Evolutionary conservation across 1,140 invertebrate genomes (phyloP).

Genomic region (Hyles euphorbiae): DNA sequence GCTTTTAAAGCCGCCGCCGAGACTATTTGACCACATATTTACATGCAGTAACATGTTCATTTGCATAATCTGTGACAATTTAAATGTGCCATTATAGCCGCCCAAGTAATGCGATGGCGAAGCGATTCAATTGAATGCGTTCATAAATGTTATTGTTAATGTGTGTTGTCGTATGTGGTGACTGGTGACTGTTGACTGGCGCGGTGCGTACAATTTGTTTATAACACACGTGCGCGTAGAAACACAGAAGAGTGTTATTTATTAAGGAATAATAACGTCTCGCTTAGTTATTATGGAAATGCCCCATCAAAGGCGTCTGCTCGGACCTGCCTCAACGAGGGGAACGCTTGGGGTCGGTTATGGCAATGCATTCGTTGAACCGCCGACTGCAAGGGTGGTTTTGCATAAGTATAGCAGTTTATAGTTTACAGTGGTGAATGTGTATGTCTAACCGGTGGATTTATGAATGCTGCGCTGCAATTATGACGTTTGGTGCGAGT

Average conservation of each 20-base stretch:
- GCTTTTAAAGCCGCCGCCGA: slow-evolving; percentile 1
- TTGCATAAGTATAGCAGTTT: slow-evolving; percentile 60
- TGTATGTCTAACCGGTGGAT: slow-evolving; percentile 63
- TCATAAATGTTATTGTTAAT: too few relatives aligned
- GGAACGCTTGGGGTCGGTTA: slow-evolving; percentile 67
- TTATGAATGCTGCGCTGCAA: slow-evolving; percentile 60
- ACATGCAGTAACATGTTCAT: slow-evolving; percentile 4
- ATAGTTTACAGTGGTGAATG: slow-evolving; percentile 48
- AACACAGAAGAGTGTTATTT: too few relatives aligned
- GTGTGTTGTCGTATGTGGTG: too few relatives aligned
- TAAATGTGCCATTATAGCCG: neutral
- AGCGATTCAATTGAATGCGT: too few relatives aligned
- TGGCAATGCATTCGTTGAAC: slow-evolving; percentile 65
- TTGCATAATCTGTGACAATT: slow-evolving; percentile 2
- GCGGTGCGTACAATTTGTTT: too few relatives aligned
- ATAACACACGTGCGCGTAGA: too few relatives aligned
- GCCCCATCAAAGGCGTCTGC: slow-evolving; percentile 59
- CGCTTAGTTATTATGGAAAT: slow-evolving; percentile 63
- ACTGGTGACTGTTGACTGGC: too few relatives aligned
- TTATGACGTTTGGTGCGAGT: slow-evolving; percentile 45
- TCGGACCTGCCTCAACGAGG: slow-evolving; percentile 62
- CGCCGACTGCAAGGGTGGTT: slow-evolving; percentile 64
- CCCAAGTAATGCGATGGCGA: too few relatives aligned
- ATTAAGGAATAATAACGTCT: neutral
- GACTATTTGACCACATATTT: slow-evolving; percentile 1